Evolutionary conservation across 2,113 vertebrate genomes (phyloP), one percentile per base, ranked within the genome.

Genomic region (Embiotoca jacksoni): DNA sequence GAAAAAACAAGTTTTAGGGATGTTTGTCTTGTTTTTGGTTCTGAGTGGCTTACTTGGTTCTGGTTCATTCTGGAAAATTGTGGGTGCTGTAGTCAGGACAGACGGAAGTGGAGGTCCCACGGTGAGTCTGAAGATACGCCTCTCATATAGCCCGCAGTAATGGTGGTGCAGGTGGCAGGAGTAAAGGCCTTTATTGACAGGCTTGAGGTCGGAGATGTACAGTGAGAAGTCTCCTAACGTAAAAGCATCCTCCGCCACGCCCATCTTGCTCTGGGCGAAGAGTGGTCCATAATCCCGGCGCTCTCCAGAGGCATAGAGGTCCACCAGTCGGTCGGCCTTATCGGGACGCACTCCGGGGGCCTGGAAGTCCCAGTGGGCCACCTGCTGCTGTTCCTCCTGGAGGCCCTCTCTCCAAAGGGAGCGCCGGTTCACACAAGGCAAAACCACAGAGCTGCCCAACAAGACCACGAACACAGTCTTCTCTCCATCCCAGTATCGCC

Each of bases 81-180:
- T 61, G 79, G 88, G 11, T 13, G 60, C n/a, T 16, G 69, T 0
- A 78, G 95, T 84, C 92, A 94, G 68, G 30, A 31, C 31, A 1
- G 77, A 1, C 0, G 70, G 72, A 6, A 84, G 65, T 0, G 95
- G 89, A 52, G 96, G 94, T 0, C 41, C 88, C 46, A 99, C 95
- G 0, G 81, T 83, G 71, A 99, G 87, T 41, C 92, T 93, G 93
- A 96, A 99, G 89, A 97, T 94, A 14, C 97, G 93, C 54, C 98
- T 95, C 88, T 99, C 97, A 0, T 97, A 95, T 16, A 99, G 93
- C 0, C 98, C 97, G 0, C 98, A 99, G 94, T 99, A 99, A 85
- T 99, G 98, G 50, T 99, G 98, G 80, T 98, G 98, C 81, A 99
- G 93, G 86, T 98, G 96, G 85, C 98, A 99, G 30, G 96, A 97